Percentiles rank a stretch among this genome's conserved stretches.
Evolutionary conservation across 2,888 invertebrate species (phyloP).

Genomic region (Odontomyia ornata): DNA sequence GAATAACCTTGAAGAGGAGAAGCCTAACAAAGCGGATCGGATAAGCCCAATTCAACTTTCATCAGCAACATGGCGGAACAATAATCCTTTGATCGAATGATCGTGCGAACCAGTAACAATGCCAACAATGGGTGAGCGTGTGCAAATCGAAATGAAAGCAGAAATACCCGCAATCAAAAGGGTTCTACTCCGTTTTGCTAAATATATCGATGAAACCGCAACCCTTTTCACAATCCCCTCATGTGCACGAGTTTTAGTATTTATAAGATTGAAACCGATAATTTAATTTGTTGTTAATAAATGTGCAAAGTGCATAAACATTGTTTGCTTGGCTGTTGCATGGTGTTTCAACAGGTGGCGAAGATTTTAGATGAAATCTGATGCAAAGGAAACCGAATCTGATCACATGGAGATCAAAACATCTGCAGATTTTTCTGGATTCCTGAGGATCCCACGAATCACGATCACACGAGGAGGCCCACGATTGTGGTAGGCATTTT

Average conservation of each 20-base stretch:
- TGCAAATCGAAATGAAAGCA: neutral
- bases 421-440: constrained; percentile 17
- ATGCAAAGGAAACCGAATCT: constrained; percentile 39
- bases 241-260: neutral
- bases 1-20: constrained; percentile 15
- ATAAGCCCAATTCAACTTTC: constrained; percentile 34
- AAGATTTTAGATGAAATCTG: constrained; percentile 27
- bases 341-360: constrained; percentile 17
- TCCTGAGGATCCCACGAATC: constrained; percentile 25
- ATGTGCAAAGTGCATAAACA: constrained; percentile 32
- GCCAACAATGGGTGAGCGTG: constrained; percentile 9
- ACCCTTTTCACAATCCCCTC: neutral
- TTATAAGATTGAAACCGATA: constrained; percentile 21
- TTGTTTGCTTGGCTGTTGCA: neutral
- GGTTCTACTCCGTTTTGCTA: constrained; percentile 10
- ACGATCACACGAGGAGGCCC: constrained; percentile 29
- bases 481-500: neutral
- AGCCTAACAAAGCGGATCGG: constrained; percentile 29
- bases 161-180: neutral
- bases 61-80: constrained; percentile 32
- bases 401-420: constrained; percentile 31
- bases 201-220: constrained; percentile 19
- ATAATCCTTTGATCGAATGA: constrained; percentile 24
- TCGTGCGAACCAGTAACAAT: constrained; percentile 32
- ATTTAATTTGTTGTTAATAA: constrained; percentile 32